Conservation (phyloP, 2,797 vertebrate genomes). For the Chiloscyllium punctatum region DNA sequence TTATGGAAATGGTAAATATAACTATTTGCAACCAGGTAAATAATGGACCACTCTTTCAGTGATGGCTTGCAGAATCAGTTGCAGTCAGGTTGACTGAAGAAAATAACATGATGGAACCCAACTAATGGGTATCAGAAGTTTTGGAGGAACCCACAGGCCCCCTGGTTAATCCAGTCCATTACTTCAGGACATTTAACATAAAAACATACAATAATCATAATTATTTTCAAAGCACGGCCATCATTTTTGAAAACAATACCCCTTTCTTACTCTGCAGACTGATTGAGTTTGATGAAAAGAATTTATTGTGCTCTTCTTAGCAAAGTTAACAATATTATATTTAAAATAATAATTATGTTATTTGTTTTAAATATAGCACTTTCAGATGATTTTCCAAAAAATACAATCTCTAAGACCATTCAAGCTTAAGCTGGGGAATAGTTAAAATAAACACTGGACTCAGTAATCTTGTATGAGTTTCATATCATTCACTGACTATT, state of each 20-base stretch:
- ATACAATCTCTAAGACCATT: background rate
- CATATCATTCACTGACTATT: background rate
- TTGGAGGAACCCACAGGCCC: background rate
- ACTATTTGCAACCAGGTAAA: background rate
- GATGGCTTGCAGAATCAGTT: background rate
- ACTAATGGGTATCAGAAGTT: background rate
- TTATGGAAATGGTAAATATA: background rate
- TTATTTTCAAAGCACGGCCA: background rate
- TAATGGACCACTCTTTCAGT: background rate
- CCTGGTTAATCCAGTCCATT: background rate
- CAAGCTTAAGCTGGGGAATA: background rate
- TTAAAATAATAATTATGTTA: background rate
- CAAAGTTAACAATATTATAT: background rate
- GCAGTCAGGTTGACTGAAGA: background rate
- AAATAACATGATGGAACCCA: background rate
- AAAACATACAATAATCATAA: background rate
- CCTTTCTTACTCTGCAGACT: background rate
- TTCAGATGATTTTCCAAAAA: background rate
- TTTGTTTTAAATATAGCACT: background rate
- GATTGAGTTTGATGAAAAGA: background rate
- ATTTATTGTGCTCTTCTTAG: background rate
- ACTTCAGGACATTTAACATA: background rate
- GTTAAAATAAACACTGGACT: constrained; percentile 3
- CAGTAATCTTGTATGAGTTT: background rate
- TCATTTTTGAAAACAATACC: background rate